Conservation (phyloP, 2,888 invertebrate genomes). For the Troglohyphantes excavatus region DNA sequence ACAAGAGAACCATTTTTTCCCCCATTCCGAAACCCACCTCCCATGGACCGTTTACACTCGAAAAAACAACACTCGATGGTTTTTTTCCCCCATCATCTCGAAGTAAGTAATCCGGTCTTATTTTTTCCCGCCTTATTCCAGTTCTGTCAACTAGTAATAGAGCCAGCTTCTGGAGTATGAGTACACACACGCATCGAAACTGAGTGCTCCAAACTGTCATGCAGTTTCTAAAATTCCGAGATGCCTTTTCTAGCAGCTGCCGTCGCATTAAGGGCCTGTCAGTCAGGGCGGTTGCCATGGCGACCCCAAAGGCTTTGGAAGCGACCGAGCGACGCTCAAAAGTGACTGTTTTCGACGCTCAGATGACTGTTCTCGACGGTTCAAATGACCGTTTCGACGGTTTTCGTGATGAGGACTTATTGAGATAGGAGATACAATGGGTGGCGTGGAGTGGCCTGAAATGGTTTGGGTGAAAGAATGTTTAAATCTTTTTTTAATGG, state of each 20-base stretch:
- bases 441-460: background rate
- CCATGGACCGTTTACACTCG: background rate
- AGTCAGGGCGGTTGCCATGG: constrained; percentile 47
- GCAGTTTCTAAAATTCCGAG: constrained; percentile 49
- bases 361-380: background rate
- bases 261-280: constrained; percentile 65
- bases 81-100: background rate
- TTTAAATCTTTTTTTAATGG: too few species aligned
- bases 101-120: constrained; percentile 41
- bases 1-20: background rate
- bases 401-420: background rate
- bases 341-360: background rate
- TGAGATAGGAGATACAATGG: background rate
- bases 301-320: background rate
- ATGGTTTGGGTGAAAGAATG: too few species aligned
- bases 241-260: constrained; percentile 41
- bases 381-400: background rate
- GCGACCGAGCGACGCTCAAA: background rate
- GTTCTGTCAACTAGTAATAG: constrained; percentile 1
- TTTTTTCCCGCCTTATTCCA: constrained; percentile 3
- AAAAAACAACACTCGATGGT: constrained; percentile 16
- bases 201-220: constrained; percentile 34
- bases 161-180: background rate
- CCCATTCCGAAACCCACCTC: background rate
- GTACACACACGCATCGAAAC: background rate